Percentiles rank a stretch among this genome's conserved stretches.
Evolutionary conservation across 2,888 invertebrate species (phyloP).

Genomic region (Zele albiditarsus): DNA sequence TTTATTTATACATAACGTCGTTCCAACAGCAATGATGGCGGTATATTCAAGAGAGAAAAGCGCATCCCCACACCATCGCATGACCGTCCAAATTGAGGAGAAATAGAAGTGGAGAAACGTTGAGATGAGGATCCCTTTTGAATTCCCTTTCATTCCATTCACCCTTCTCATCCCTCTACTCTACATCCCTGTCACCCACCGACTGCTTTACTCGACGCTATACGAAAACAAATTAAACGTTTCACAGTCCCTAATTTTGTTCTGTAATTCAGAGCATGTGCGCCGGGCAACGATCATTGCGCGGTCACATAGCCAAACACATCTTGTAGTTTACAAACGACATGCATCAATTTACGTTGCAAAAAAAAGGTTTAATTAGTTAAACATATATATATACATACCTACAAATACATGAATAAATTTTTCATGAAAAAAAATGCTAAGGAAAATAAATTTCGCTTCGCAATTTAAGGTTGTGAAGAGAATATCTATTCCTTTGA

Average conservation of each 20-base stretch:
- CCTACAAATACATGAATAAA: not conserved
- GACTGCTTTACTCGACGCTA: conserved; percentile 17
- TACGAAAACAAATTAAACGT: conserved; percentile 48
- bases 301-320: conserved; percentile 12
- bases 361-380: not conserved
- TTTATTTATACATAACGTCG: conserved; percentile 9
- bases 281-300: conserved; percentile 24
- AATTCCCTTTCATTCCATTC: conserved; percentile 43
- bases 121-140: conserved; percentile 35
- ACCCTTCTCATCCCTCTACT: conserved; percentile 22
- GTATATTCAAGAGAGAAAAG: conserved; percentile 28
- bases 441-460: not conserved
- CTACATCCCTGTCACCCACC: not conserved
- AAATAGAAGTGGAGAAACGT: conserved; percentile 3
- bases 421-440: not conserved
- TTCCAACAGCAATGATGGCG: conserved; percentile 42
- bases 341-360: conserved; percentile 29
- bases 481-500: not conserved
- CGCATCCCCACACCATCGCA: conserved; percentile 14
- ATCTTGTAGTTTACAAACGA: conserved; percentile 9
- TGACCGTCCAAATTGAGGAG: conserved; percentile 10
- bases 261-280: conserved; percentile 39
- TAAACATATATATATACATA: not conserved
- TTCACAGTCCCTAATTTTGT: conserved; percentile 42
- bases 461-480: not conserved